Percentiles rank a stretch among this genome's conserved stretches.
These are phyloP conservation scores for Watsonalla cultraria DNA, from an alignment of 2,888 invertebrate species.

Conservation along the genomic window DNA sequence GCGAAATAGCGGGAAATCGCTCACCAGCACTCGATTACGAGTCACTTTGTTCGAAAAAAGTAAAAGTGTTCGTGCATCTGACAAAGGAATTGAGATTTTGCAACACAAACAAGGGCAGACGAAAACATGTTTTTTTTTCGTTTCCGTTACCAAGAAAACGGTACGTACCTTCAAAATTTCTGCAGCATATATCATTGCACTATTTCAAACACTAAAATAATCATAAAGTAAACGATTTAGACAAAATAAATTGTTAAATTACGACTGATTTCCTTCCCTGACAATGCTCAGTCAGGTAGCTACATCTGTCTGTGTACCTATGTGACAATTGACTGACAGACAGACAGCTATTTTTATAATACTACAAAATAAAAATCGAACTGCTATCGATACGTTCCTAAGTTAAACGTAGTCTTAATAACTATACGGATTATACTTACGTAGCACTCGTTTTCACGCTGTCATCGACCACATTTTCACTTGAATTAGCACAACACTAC, in stretches of 20 bases:
- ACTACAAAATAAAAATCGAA: constrained; percentile 35
- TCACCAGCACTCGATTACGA: constrained; percentile 22
- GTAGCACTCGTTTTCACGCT: constrained; percentile 70
- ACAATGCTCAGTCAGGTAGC: constrained; percentile 27
- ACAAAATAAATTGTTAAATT: constrained; percentile 53
- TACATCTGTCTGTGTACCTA: constrained; percentile 19
- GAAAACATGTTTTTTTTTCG: constrained; percentile 58
- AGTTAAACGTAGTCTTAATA: constrained; percentile 21
- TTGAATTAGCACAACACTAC: constrained; percentile 51
- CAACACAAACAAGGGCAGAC: constrained; percentile 69
- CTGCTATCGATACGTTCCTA: constrained; percentile 12
- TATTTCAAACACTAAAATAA: constrained; percentile 43
- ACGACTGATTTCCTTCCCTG: constrained; percentile 55
- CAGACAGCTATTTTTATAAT: constrained; percentile 44
- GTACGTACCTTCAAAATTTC: constrained; percentile 41
- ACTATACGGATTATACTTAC: constrained; percentile 67
- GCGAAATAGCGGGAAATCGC: constrained; percentile 46
- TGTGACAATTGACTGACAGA: constrained; percentile 39
- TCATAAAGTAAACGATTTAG: constrained; percentile 51
- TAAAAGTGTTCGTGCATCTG: constrained; percentile 64
- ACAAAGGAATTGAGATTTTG: constrained; percentile 73
- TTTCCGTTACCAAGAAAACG: constrained; percentile 20
- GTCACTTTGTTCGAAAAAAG: constrained; percentile 48
- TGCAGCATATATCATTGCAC: constrained; percentile 52
- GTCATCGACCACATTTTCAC: constrained; percentile 74